Percentiles rank a stretch among this genome's conserved stretches.
phyloP scores from a whole-genome alignment of 2,888 invertebrate genomes.

The Drosophila imparisetae region DNA sequence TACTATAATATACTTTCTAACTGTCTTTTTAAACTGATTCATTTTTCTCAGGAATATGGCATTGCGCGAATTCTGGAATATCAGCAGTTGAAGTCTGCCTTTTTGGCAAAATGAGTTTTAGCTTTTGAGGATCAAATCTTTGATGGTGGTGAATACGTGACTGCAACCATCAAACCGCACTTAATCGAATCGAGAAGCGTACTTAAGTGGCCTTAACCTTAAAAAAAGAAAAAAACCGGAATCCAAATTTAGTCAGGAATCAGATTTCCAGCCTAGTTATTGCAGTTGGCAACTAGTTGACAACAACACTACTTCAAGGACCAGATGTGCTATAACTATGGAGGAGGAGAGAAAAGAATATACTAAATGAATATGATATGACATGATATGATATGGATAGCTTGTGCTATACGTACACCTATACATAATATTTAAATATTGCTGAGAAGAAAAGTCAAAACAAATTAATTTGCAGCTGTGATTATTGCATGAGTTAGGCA shows the following conservation, averaged over 20 bases:
- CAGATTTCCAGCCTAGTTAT: constrained; percentile 29
- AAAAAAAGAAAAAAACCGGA: constrained; percentile 1
- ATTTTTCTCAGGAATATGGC: constrained; percentile 79
- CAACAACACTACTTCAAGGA: constrained; percentile 29
- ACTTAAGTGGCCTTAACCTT: constrained; percentile 70
- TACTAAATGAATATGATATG: constrained; percentile 17
- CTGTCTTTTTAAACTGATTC: not conserved
- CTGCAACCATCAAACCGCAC: constrained; percentile 45
- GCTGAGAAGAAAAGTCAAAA: constrained; percentile 58
- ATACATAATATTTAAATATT: constrained; percentile 25
- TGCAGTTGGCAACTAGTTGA: constrained; percentile 23
- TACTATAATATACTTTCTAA: not conserved
- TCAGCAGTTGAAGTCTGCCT: constrained; percentile 70
- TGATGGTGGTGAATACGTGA: constrained; percentile 13
- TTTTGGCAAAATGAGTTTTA: constrained; percentile 53
- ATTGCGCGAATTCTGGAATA: constrained; percentile 81
- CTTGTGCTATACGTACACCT: constrained; percentile 18
- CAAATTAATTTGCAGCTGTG: constrained; percentile 64
- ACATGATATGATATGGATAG: constrained; percentile 26
- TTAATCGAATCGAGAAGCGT: constrained; percentile 60
- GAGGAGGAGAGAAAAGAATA: constrained; percentile 16
- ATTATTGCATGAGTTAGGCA: constrained; percentile 59
- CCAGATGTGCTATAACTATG: constrained; percentile 24
- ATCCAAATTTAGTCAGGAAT: constrained; percentile 23
- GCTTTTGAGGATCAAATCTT: constrained; percentile 17